These are phyloP conservation scores for Clavelina lepadiformis DNA, from an alignment of 23 tunicate species.

Conservation along the genomic window DNA sequence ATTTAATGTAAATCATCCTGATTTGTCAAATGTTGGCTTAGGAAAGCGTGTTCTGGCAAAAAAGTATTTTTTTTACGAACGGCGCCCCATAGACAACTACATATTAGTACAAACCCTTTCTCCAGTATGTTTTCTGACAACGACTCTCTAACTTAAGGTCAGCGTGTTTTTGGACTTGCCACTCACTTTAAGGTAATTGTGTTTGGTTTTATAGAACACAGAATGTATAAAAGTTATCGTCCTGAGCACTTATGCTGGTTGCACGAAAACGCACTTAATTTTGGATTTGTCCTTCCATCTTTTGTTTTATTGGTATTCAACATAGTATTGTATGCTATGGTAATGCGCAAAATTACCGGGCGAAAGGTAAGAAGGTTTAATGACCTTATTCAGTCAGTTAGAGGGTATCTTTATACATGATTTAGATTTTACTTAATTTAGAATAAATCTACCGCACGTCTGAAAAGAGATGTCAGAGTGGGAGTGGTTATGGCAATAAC, in stretches of 20 bases:
- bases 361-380: neutral
- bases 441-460: neutral
- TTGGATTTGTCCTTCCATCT: slow-evolving; percentile 39
- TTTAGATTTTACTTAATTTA: neutral
- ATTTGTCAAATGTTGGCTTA: too few species aligned
- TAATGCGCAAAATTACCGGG: slow-evolving; percentile 3
- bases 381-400: neutral
- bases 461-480: slow-evolving; percentile 9
- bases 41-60: too few species aligned
- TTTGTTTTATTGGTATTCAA: slow-evolving; percentile 21
- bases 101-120: too few species aligned
- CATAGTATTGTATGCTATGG: slow-evolving; percentile 13
- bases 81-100: neutral
- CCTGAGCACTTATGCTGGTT: slow-evolving; percentile 41
- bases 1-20: too few species aligned
- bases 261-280: slow-evolving; percentile 20
- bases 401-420: neutral
- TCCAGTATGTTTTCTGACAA: too few species aligned
- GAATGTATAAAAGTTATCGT: too few species aligned
- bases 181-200: too few species aligned
- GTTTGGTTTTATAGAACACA: too few species aligned
- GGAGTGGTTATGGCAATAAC: slow-evolving; percentile 18
- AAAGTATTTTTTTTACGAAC: neutral
- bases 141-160: too few species aligned
- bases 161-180: too few species aligned